Evolutionary conservation across 2,113 vertebrate species (phyloP), one percentile per base, ranked within the genome.

Genomic region (Lophius piscatorius): DNA sequence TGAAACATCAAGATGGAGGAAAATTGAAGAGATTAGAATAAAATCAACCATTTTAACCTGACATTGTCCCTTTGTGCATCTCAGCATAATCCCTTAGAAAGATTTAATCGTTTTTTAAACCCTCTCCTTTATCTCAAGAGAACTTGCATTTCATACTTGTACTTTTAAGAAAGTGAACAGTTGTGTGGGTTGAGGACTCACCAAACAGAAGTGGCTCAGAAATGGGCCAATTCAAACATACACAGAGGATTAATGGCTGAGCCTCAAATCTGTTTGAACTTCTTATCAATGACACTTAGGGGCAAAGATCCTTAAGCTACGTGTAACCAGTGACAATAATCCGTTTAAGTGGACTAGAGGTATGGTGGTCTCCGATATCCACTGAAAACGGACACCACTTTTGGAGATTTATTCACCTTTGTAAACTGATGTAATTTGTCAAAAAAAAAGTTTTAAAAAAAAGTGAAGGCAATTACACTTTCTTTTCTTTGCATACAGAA

Each of bases 231-330:
- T 60, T 58, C 46, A 70, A 33, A 57, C 35, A 20, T 21, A 3
- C 28, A 46, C 63, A 55, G 34, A 48, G 33, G 48, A 78, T 87
- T 52, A 82, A 60, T 20, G 21, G 28, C 38, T 79, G 51, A 82
- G 78, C 74, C 62, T 58, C 39, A 23, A 63, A 21, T 18, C 54
- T 52, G 45, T 58, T 71, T 74, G 56, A 24, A 33, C 29, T 23
- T 62, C 24, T 76, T 74, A 80, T 71, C 74, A 81, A 17, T 63
- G n/a, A 57, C 26, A 65, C 52, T 77, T 42, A 68, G 57, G 58
- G 17, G 35, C 12, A 58, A 60, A 63, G 41, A 74, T 70, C 63
- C 70, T 58, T 10, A 72, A 36, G 33, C 51, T 46, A 18, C 62
- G 45, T 70, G 69, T 79, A 47, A 56, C 24, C 36, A 55, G 51